Percentiles rank a stretch among this genome's conserved stretches.
These are phyloP conservation scores for Dascyllus trimaculatus DNA, from an alignment of 2,113 vertebrate species.

Conservation along the genomic window DNA sequence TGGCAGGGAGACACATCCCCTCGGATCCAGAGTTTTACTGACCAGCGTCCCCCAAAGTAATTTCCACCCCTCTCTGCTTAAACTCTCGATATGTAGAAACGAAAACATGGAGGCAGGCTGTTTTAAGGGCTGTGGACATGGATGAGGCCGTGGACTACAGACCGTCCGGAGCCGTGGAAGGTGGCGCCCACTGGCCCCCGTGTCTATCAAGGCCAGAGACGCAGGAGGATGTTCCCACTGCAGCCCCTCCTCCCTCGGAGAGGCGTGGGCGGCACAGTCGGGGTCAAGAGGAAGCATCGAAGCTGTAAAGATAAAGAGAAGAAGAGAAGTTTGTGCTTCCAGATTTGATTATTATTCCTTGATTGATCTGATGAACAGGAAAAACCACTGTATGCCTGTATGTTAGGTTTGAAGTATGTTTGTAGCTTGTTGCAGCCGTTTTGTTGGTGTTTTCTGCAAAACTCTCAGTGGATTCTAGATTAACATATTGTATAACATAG, in stretches of 20 bases:
- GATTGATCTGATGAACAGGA: background rate
- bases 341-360: background rate
- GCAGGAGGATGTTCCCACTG: slow-evolving; percentile 38
- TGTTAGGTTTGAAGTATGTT: background rate
- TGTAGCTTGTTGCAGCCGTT: background rate
- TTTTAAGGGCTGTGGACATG: slow-evolving; percentile 61
- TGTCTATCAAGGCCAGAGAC: slow-evolving; percentile 61
- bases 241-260: slow-evolving; percentile 31
- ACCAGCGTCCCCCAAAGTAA: slow-evolving; percentile 8
- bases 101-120: slow-evolving; percentile 75
- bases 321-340: background rate
- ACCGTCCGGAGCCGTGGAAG: slow-evolving; percentile 45
- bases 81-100: slow-evolving; percentile 70
- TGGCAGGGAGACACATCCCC: slow-evolving; percentile 65
- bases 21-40: slow-evolving; percentile 53
- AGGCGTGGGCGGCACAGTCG: slow-evolving; percentile 45
- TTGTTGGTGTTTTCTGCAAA: background rate
- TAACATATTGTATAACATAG: background rate
- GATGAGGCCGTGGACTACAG: slow-evolving; percentile 54
- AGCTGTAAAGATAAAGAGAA: slow-evolving; percentile 66
- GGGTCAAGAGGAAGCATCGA: slow-evolving; percentile 86
- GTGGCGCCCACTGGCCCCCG: slow-evolving; percentile 36
- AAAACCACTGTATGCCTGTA: background rate
- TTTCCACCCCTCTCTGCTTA: background rate
- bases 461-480: background rate